These are phyloP conservation scores for Melanargia galathea DNA, from an alignment of 2,888 invertebrate genomes.

Conservation along the genomic window DNA sequence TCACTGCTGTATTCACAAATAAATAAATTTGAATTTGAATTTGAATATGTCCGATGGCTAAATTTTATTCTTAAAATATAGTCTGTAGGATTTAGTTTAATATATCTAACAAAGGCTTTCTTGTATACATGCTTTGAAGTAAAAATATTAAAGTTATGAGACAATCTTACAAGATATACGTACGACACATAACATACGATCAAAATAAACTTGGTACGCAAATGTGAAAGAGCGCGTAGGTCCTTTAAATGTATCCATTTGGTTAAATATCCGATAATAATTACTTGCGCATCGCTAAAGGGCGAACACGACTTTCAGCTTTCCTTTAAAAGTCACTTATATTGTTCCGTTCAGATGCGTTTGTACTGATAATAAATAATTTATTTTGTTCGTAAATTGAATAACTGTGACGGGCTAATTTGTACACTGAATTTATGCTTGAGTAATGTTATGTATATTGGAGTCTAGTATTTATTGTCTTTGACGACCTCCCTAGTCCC, in stretches of 20 bases:
- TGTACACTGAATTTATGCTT: not conserved
- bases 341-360: slow-evolving; percentile 6
- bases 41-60: too few relatives aligned
- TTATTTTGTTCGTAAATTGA: slow-evolving; percentile 6
- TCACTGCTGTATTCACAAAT: too few relatives aligned
- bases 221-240: not conserved
- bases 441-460: not conserved
- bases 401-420: slow-evolving; percentile 4
- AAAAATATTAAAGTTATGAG: not conserved
- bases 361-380: slow-evolving; percentile 10
- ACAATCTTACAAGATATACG: not conserved
- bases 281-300: slow-evolving; percentile 17
- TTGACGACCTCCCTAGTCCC: not conserved
- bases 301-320: slow-evolving; percentile 14
- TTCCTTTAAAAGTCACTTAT: slow-evolving; percentile 19
- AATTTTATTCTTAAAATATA: too few relatives aligned
- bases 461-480: not conserved
- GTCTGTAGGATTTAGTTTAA: not conserved
- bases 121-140: not conserved
- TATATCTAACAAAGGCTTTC: not conserved
- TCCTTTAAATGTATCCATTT: not conserved
- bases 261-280: slow-evolving; percentile 11
- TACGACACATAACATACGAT: not conserved
- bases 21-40: too few relatives aligned
- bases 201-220: not conserved